Percentiles rank a stretch among this genome's conserved stretches.
These are phyloP conservation scores for Idaea aversata DNA, from an alignment of 2,888 invertebrate species.

Conservation along the genomic window DNA sequence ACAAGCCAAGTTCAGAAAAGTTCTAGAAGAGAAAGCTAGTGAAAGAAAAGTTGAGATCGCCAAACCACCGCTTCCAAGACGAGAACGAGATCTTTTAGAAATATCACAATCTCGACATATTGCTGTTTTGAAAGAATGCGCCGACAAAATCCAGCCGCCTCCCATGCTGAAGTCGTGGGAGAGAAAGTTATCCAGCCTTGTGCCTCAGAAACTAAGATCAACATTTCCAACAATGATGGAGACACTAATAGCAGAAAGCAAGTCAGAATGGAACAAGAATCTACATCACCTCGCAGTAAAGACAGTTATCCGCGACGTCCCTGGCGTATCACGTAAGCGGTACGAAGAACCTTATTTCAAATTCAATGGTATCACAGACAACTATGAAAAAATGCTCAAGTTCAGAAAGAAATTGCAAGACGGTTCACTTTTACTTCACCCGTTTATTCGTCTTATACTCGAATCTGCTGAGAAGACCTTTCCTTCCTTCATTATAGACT, in stretches of 20 bases:
- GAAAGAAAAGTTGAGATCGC: constrained; percentile 61
- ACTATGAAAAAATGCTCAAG: constrained; percentile 79
- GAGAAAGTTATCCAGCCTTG: constrained; percentile 78
- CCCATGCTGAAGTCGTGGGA: constrained; percentile 83
- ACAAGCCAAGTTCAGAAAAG: constrained; percentile 59
- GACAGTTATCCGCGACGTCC: constrained; percentile 81
- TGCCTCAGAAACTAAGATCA: constrained; percentile 77
- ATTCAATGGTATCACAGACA: constrained; percentile 82
- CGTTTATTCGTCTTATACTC: constrained; percentile 82
- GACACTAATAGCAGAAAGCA: constrained; percentile 77
- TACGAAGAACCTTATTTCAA: constrained; percentile 78
- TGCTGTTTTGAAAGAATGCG: constrained; percentile 78
- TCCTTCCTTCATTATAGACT: constrained; percentile 78
- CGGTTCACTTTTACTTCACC: constrained; percentile 82
- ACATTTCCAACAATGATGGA: constrained; percentile 78
- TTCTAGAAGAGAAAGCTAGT: constrained; percentile 64
- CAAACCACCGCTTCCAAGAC: constrained; percentile 46
- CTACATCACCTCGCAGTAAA: constrained; percentile 83
- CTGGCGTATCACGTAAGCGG: constrained; percentile 73
- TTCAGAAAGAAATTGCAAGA: constrained; percentile 78
- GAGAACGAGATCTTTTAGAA: constrained; percentile 70
- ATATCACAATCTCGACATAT: constrained; percentile 76
- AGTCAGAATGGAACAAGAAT: constrained; percentile 80
- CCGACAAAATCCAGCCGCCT: constrained; percentile 79
- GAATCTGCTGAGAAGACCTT: constrained; percentile 73